Percentiles rank a stretch among this genome's conserved stretches.
Conservation (phyloP, 2,113 vertebrate genomes). For the Aptenodytes forsteri region DNA sequence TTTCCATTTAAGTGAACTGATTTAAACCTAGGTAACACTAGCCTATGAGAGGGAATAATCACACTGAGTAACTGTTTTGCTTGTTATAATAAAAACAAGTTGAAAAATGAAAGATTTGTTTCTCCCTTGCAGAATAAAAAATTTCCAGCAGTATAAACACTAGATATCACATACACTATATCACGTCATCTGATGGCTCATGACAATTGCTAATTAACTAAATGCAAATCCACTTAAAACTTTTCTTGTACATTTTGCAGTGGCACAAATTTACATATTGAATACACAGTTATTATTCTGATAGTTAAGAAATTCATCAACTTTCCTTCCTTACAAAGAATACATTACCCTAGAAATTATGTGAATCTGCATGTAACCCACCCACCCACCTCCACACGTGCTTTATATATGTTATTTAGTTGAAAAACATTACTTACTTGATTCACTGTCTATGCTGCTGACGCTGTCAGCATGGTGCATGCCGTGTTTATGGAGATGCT, state of each 20-base stretch:
- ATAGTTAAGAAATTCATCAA: background rate
- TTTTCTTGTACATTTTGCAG: background rate
- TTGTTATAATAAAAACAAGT: background rate
- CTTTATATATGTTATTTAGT: background rate
- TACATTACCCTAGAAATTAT: background rate
- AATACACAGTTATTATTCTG: background rate
- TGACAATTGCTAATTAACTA: background rate
- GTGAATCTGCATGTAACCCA: background rate
- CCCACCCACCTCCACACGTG: background rate
- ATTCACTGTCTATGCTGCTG: constrained; percentile 87
- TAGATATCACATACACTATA: background rate
- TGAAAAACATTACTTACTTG: constrained; percentile 75
- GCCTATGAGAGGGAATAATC: background rate
- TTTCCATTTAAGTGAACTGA: background rate
- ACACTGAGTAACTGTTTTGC: background rate
- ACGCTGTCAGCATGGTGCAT: constrained; percentile 81
- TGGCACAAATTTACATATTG: background rate
- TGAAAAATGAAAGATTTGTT: background rate
- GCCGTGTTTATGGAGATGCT: constrained; percentile 84
- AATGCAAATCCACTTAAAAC: background rate
- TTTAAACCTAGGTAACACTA: background rate
- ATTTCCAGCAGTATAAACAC: background rate
- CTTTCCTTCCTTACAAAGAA: background rate
- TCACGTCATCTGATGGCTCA: background rate
- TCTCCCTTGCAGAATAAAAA: background rate